Percentiles rank a stretch among this genome's conserved stretches.
Conservation (phyloP, 2,797 vertebrate genomes). For the Staurois parvus region DNA sequence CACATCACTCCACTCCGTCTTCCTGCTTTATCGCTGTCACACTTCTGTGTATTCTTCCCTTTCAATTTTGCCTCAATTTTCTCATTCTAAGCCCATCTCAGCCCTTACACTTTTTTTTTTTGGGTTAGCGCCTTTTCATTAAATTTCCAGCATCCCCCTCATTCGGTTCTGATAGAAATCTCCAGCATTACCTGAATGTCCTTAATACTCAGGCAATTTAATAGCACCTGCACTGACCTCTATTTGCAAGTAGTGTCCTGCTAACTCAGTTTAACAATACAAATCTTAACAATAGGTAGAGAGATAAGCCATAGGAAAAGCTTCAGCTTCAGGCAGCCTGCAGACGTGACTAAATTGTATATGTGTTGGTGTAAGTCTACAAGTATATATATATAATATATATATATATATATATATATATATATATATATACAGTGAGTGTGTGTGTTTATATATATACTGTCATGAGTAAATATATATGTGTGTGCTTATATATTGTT, state of each 20-base stretch:
- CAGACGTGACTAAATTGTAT: background rate
- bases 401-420: slow-evolving; percentile 5
- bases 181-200: slow-evolving; percentile 51
- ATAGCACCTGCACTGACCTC: slow-evolving; percentile 55
- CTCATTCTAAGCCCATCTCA: slow-evolving; percentile 34
- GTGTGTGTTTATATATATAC: no score
- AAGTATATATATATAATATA: background rate
- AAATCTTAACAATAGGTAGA: slow-evolving; percentile 47
- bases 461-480: no score
- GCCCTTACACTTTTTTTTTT: slow-evolving; percentile 22
- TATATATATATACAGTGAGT: background rate
- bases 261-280: slow-evolving; percentile 56
- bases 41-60: slow-evolving; percentile 56
- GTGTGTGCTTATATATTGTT: no score
- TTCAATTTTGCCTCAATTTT: slow-evolving; percentile 59
- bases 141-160: slow-evolving; percentile 36
- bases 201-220: slow-evolving; percentile 57
- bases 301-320: slow-evolving; percentile 47
- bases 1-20: slow-evolving; percentile 27
- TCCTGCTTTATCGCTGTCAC: slow-evolving; percentile 28
- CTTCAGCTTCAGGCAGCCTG: background rate
- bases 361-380: background rate
- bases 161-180: slow-evolving; percentile 55
- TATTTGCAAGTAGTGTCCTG: slow-evolving; percentile 60
- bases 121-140: slow-evolving; percentile 51